A percentile compares a stretch with the other conserved stretches of the same genome.
phyloP scores from a whole-genome alignment of 2,113 vertebrate species.

The Strix uralensis region DNA sequence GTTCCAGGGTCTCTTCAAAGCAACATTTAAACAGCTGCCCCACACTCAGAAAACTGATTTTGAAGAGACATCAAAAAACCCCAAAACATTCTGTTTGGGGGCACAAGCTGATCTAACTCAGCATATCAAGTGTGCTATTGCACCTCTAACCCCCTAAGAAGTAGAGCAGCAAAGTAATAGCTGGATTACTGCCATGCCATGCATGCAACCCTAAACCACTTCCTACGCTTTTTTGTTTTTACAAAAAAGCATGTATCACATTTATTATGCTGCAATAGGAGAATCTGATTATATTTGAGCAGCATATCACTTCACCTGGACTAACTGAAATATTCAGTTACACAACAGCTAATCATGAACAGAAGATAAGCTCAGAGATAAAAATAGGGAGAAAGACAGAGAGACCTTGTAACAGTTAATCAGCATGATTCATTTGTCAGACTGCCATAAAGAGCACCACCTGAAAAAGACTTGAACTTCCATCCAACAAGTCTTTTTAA shows the following conservation, averaged over 20 bases:
- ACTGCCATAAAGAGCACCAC: background rate
- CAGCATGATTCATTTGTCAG: conserved; percentile 12
- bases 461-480: background rate
- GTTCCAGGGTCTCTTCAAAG: background rate
- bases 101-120: background rate
- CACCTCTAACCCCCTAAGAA: background rate
- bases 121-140: background rate
- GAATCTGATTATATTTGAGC: background rate
- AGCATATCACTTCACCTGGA: conserved; percentile 6
- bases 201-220: background rate
- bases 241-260: background rate
- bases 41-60: background rate
- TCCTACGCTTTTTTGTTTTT: background rate
- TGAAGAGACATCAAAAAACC: background rate
- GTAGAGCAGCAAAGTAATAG: background rate
- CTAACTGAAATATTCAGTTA: conserved; percentile 54
- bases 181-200: background rate
- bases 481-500: background rate
- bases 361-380: conserved; percentile 57
- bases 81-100: background rate
- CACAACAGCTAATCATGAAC: conserved; percentile 48
- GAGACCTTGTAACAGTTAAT: conserved; percentile 49
- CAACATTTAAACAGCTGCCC: background rate
- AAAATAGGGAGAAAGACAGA: conserved; percentile 53
- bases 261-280: background rate